A percentile compares a stretch with the other conserved stretches of the same genome.
phyloP scores from a whole-genome alignment of 2,113 vertebrate species.

The Ameiurus melas region DNA sequence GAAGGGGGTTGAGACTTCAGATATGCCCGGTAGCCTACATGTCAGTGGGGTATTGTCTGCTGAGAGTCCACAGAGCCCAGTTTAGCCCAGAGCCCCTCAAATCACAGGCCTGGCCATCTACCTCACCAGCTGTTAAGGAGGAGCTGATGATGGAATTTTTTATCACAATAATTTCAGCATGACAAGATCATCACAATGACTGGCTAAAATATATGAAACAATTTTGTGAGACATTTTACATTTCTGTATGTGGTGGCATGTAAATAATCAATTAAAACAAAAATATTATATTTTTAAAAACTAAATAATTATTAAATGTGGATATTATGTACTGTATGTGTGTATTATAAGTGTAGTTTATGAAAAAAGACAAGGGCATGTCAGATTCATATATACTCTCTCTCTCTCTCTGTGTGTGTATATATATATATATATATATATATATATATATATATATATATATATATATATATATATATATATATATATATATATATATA shows the following conservation, averaged over 20 bases:
- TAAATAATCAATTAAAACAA: not conserved
- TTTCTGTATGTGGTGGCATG: not conserved
- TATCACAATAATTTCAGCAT: conserved; percentile 24
- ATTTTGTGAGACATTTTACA: not conserved
- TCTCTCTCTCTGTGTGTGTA: too few species aligned
- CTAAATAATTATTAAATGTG: not conserved
- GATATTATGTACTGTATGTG: not conserved
- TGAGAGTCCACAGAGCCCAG: conserved; percentile 40
- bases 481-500: too few species aligned
- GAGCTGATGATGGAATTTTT: conserved; percentile 29
- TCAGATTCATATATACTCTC: too few species aligned
- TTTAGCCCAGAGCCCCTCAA: conserved; percentile 41
- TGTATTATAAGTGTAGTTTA: not conserved
- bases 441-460: too few species aligned
- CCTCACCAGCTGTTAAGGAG: conserved; percentile 44
- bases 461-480: too few species aligned
- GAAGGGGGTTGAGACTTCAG: conserved; percentile 49
- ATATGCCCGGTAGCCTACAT: conserved; percentile 52
- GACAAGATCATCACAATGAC: not conserved
- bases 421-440: too few species aligned
- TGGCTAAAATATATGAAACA: not conserved
- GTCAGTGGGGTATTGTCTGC: conserved; percentile 49
- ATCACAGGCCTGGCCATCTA: conserved; percentile 32
- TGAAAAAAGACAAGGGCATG: not conserved
- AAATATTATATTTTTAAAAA: not conserved